These are phyloP conservation scores for Spondyliosoma cantharus DNA, from an alignment of 2,797 vertebrate species.

Conservation along the genomic window DNA sequence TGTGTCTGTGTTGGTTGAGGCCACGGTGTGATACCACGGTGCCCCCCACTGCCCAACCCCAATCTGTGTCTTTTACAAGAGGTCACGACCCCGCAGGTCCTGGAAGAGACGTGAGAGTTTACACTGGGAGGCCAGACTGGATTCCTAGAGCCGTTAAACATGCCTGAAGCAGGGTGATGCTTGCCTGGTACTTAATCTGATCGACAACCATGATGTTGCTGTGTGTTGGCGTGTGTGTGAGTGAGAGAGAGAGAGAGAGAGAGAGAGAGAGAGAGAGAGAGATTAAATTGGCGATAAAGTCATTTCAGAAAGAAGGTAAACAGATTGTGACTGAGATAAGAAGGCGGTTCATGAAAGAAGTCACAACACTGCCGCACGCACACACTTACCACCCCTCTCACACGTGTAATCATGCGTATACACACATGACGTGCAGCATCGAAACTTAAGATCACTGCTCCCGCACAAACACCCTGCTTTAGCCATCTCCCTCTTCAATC, in stretches of 20 bases:
- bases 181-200: constrained; percentile 39
- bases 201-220: constrained; percentile 36
- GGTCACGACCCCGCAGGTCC: constrained; percentile 60
- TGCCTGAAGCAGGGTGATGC: constrained; percentile 66
- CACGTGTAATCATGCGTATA: constrained; percentile 48
- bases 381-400: constrained; percentile 14
- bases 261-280: neutral
- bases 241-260: neutral
- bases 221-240: constrained; percentile 18
- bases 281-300: constrained; percentile 14
- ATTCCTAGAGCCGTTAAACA: constrained; percentile 63
- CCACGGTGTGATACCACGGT: neutral
- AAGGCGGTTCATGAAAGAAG: constrained; percentile 12
- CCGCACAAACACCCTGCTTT: constrained; percentile 43
- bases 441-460: constrained; percentile 23
- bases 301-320: constrained; percentile 24
- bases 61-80: constrained; percentile 47
- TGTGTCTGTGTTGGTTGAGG: constrained; percentile 21
- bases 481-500: constrained; percentile 58
- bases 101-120: constrained; percentile 72
- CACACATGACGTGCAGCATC: constrained; percentile 36
- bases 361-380: constrained; percentile 27
- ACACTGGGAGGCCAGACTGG: constrained; percentile 53
- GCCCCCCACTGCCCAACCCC: neutral
- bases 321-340: constrained; percentile 27